Base-by-base conservation (phyloP, 2,888 invertebrate genomes). In the Lasioglossum morio region DNA sequence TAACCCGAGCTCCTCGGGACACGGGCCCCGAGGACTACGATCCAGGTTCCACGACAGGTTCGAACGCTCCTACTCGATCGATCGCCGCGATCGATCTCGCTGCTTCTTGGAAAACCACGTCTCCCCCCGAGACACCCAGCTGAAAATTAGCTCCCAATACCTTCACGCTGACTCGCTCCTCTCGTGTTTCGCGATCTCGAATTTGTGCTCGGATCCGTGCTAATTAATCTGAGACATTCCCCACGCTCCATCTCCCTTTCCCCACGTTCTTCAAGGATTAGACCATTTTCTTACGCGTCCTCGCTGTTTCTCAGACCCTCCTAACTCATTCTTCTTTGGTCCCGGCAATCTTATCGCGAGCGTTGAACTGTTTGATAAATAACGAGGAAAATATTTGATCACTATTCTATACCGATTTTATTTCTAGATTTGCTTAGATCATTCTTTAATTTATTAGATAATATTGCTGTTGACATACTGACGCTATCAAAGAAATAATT, bases 1-100 rank as follows among this genome's bases (percentile, higher is more conserved):
- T 94, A 95, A 95, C 93, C 92, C 90, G 94, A 94, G 94, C 92
- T 82, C 92, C 91, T 87, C 89, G 91, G 87, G 91, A 86, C 80
- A 88, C 72, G 63, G 69, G 80, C 76, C 72, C 23, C 66, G 66
- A 10, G 10, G 72, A 43, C 74, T 72, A 27, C 81, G 81, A 88
- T 90, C 86, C 53, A 53, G 87, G 78, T 82, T 84, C 84, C 82
- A 85, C 86, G 90, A 87, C 89, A 85, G 83, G 77, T 82, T 85
- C 79, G 82, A 79, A 82, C 78, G 72, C 81, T 53, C 63, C 72
- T 40, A 53, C 57, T 48, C 72, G 53, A 74, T 77, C 77, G 69
- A 63, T 63, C 66, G 43, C 34, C 43, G 16, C 76, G 83, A 73
- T 73, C 87, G 79, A 81, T 81, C 86, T 70, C 77, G 72, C 16